Conservation (phyloP, 1,140 invertebrate species). For the Phthorimaea operculella region DNA sequence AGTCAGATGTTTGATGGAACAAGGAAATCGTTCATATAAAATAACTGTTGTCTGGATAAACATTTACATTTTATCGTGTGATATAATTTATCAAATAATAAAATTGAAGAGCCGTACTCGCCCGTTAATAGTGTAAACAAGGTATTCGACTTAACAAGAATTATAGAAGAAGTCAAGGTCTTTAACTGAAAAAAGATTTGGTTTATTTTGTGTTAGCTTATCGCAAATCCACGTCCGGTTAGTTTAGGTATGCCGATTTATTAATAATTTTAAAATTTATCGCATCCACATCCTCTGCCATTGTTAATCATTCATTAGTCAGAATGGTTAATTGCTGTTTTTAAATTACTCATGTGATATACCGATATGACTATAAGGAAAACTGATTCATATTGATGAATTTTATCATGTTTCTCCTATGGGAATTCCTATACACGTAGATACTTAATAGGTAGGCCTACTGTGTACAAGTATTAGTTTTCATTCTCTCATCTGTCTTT, state of each 20-base stretch:
- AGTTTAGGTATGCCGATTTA: constrained; percentile 22
- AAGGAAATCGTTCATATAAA: constrained; percentile 40
- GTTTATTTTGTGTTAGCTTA: constrained; percentile 17
- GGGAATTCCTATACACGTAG: too few relatives aligned
- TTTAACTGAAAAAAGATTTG: constrained; percentile 18
- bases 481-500: constrained; percentile 33
- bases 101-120: constrained; percentile 37
- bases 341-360: not conserved
- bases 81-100: constrained; percentile 46
- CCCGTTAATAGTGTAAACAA: constrained; percentile 44
- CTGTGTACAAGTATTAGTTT: constrained; percentile 15
- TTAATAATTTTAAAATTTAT: constrained; percentile 29
- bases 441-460: too few relatives aligned
- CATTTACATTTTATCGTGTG: constrained; percentile 39
- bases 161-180: constrained; percentile 34
- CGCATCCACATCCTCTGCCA: constrained; percentile 31
- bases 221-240: constrained; percentile 31
- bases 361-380: not conserved
- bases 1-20: constrained; percentile 13
- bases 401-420: not conserved
- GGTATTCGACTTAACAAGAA: constrained; percentile 30
- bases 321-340: not conserved
- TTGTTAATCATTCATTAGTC: not conserved
- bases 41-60: constrained; percentile 38
- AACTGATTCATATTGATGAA: not conserved